A percentile compares a stretch with the other conserved stretches of the same genome.
Evolutionary conservation across 2,888 invertebrate genomes (phyloP).

Genomic region (Seladonia tumulorum): DNA sequence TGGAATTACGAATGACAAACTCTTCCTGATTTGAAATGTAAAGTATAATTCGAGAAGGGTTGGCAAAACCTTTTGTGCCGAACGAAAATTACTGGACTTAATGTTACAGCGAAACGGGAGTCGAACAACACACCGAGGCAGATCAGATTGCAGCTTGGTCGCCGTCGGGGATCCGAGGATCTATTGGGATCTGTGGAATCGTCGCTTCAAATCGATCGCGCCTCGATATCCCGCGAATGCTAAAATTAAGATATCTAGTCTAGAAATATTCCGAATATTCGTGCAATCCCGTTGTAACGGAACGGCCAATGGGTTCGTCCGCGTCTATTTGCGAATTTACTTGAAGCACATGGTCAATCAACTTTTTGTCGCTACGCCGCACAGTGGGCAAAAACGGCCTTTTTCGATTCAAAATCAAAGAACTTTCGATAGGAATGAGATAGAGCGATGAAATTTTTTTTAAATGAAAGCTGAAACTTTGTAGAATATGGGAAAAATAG

Average conservation of each 20-base stretch:
- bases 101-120: neutral
- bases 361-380: neutral
- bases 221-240: conserved; percentile 31
- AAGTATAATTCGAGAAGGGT: no score
- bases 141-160: neutral
- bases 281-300: neutral
- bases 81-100: no score
- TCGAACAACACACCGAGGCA: neutral
- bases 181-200: conserved; percentile 13
- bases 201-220: conserved; percentile 26
- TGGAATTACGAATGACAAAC: no score
- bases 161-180: conserved; percentile 1
- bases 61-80: no score
- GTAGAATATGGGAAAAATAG: no score
- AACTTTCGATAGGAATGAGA: no score
- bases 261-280: conserved; percentile 35
- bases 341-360: conserved; percentile 9
- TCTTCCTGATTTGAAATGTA: no score
- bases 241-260: conserved; percentile 44
- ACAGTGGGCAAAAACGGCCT: no score
- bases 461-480: no score
- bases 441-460: no score
- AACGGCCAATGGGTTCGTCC: neutral
- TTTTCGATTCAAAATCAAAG: no score
- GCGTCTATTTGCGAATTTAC: conserved; percentile 24